Conservation (phyloP, 2,888 invertebrate species). For the Trachelus stipa region DNA sequence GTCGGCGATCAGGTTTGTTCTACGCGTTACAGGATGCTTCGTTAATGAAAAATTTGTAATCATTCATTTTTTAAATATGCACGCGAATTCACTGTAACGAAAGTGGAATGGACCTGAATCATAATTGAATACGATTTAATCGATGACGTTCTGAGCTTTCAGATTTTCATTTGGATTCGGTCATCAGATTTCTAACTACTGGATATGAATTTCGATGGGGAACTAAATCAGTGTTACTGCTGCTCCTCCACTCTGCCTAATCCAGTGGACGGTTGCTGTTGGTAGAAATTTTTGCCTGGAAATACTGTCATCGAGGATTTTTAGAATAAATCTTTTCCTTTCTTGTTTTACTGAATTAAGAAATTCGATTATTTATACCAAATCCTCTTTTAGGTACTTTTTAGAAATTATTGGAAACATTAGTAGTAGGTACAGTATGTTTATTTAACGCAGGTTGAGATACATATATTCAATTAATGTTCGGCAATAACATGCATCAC, state of each 20-base stretch:
- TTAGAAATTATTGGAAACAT: neutral
- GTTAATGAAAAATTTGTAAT: neutral
- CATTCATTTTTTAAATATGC: neutral
- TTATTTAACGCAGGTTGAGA: neutral
- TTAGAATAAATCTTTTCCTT: neutral
- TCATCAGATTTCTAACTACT: neutral
- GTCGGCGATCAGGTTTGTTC: neutral
- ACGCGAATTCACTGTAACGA: neutral
- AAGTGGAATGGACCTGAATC: slow-evolving; percentile 10
- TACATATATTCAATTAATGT: neutral
- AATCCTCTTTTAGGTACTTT: neutral
- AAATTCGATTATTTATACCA: neutral
- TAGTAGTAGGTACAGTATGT: neutral
- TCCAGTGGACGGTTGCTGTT: neutral
- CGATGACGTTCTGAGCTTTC: slow-evolving; percentile 27
- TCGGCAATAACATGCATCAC: neutral
- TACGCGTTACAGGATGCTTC: neutral
- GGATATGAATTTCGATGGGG: neutral
- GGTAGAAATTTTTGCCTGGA: neutral
- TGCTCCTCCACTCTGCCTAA: neutral
- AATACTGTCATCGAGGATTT: neutral
- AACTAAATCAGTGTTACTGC: neutral
- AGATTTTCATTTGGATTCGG: slow-evolving; percentile 16
- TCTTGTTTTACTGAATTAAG: neutral
- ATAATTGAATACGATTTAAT: slow-evolving; percentile 23